Conservation (phyloP, 1,140 invertebrate genomes). For the Euschistus heros region DNA sequence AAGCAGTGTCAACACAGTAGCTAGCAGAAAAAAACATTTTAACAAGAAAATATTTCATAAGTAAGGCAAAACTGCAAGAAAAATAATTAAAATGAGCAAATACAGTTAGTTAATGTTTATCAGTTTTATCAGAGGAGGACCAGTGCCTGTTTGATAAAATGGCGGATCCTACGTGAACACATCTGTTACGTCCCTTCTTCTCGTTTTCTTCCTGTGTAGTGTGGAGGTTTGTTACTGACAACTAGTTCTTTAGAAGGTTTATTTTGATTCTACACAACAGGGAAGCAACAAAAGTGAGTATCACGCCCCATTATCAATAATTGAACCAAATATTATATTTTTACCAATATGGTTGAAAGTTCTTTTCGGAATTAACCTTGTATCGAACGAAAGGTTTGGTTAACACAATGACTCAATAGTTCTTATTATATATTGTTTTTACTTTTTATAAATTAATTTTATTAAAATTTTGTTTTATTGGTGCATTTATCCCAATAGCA, state of each 20-base stretch:
- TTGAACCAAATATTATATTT: too few relatives aligned
- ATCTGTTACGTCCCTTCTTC: constrained; percentile 13
- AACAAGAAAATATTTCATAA: too few relatives aligned
- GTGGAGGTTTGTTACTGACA: constrained; percentile 7
- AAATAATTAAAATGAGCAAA: too few relatives aligned
- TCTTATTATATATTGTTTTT: neutral
- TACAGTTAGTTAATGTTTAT: neutral
- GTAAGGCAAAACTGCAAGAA: too few relatives aligned
- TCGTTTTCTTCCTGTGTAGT: constrained; percentile 14
- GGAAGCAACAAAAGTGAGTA: neutral
- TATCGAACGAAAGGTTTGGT: neutral
- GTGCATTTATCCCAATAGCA: too few relatives aligned
- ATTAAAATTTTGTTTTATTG: too few relatives aligned
- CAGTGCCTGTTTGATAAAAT: constrained; percentile 10
- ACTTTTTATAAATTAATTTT: too few relatives aligned
- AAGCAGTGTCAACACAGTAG: too few relatives aligned
- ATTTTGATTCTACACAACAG: neutral
- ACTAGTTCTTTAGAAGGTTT: neutral
- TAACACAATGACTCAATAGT: constrained; percentile 11
- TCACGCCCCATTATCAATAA: neutral
- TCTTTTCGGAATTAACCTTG: neutral
- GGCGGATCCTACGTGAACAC: constrained; percentile 5
- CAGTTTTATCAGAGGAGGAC: neutral
- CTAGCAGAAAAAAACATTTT: too few relatives aligned
- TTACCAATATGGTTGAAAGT: too few relatives aligned